phyloP scores from a whole-genome alignment of 2,113 vertebrate genomes.

The Vidua chalybeata region DNA sequence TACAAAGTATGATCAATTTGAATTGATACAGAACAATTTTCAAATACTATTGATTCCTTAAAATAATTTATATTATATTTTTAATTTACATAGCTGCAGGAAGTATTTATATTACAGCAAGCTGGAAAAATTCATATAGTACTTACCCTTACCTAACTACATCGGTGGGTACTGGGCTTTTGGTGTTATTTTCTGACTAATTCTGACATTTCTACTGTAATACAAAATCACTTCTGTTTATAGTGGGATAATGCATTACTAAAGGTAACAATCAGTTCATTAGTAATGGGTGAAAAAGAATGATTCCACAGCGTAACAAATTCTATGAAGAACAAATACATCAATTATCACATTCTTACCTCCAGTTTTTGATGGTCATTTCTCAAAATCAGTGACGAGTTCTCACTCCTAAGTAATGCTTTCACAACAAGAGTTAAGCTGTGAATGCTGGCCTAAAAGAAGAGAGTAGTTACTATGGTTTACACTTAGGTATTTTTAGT shows the following conservation, averaged over 20 bases:
- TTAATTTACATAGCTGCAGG: not conserved
- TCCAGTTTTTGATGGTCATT: constrained; percentile 72
- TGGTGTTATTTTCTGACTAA: not conserved
- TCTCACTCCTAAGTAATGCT: constrained; percentile 77
- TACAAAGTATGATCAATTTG: not conserved
- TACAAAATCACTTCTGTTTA: not conserved
- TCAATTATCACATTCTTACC: constrained; percentile 70
- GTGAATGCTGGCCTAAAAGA: constrained; percentile 84
- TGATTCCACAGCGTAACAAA: not conserved
- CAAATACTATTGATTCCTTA: not conserved
- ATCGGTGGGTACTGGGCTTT: not conserved
- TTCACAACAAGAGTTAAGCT: constrained; percentile 79
- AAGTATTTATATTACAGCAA: not conserved
- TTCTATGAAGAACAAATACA: not conserved
- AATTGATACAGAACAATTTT: not conserved
- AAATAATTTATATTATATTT: not conserved
- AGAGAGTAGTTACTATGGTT: not conserved
- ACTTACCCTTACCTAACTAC: not conserved
- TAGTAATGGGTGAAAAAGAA: not conserved
- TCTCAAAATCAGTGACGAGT: constrained; percentile 79
- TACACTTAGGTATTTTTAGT: not conserved
- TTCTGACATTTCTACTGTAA: not conserved
- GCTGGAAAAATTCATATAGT: not conserved
- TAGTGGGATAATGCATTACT: not conserved
- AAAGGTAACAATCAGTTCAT: not conserved